Evolutionary conservation across 2,113 vertebrate genomes (phyloP).

Genomic region (Gasterosteus nipponicus): DNA sequence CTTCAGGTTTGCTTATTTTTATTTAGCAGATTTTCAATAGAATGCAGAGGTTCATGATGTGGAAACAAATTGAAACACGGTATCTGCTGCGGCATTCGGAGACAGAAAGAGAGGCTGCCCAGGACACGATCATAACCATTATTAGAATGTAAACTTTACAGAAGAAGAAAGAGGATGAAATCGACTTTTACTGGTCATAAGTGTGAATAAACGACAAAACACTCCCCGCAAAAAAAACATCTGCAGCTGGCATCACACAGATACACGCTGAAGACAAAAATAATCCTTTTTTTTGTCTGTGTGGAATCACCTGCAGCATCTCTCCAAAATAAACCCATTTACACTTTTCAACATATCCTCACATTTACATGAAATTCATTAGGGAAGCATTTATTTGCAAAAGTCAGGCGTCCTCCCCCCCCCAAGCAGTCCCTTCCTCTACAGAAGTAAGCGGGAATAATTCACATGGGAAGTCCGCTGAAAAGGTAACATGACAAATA

Average conservation of each 20-base stretch:
- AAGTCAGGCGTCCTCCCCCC: slow-evolving; percentile 30
- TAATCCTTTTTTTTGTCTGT: slow-evolving; percentile 63
- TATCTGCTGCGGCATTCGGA: slow-evolving; percentile 70
- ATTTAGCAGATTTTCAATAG: slow-evolving; percentile 82
- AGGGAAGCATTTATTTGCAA: slow-evolving; percentile 72
- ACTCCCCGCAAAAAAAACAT: slow-evolving; percentile 75
- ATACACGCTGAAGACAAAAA: slow-evolving; percentile 78
- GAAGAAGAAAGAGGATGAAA: slow-evolving; percentile 66
- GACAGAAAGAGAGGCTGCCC: slow-evolving; percentile 69
- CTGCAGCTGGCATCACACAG: slow-evolving; percentile 75
- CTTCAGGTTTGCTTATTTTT: slow-evolving; percentile 73
- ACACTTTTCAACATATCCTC: slow-evolving; percentile 72
- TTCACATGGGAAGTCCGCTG: slow-evolving; percentile 55
- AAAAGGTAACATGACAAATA: slow-evolving; percentile 63
- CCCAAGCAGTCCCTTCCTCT: slow-evolving; percentile 22
- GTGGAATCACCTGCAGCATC: slow-evolving; percentile 64
- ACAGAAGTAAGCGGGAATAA: slow-evolving; percentile 40
- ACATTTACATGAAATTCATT: slow-evolving; percentile 68
- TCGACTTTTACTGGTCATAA: slow-evolving; percentile 73
- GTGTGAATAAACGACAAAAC: slow-evolving; percentile 72
- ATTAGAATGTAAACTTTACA: slow-evolving; percentile 80
- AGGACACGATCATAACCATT: slow-evolving; percentile 70
- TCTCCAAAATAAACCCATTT: slow-evolving; percentile 74
- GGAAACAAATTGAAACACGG: slow-evolving; percentile 82
- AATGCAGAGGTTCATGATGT: slow-evolving; percentile 78